These are phyloP conservation scores for Gorilla gorilla DNA, from an alignment of 2,113 vertebrate genomes.

Conservation along the genomic window DNA sequence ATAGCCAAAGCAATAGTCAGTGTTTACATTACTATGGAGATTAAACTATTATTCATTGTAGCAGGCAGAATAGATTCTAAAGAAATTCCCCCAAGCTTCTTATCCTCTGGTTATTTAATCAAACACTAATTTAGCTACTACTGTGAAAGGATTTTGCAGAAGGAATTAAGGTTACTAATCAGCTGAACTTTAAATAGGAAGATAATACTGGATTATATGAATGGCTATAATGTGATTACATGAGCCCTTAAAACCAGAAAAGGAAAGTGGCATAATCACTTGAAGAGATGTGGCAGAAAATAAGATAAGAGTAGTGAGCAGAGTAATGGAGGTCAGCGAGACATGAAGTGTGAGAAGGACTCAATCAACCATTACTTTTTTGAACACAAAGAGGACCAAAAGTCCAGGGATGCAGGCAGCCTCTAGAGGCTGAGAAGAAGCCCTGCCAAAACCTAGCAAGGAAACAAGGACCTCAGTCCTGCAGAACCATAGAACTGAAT, in stretches of 20 bases:
- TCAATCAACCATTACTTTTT: neutral
- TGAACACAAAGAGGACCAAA: neutral
- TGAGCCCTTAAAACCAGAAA: neutral
- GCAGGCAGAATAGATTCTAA: neutral
- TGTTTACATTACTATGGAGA: neutral
- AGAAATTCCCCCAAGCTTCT: neutral
- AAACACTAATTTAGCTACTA: neutral
- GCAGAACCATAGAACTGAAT: neutral
- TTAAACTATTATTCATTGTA: neutral
- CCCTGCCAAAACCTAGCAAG: neutral
- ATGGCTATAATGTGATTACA: neutral
- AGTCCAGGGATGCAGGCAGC: neutral
- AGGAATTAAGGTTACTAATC: constrained; percentile 1
- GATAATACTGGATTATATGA: neutral
- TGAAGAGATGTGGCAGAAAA: neutral
- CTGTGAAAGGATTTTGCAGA: neutral
- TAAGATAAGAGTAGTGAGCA: neutral
- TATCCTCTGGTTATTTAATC: neutral
- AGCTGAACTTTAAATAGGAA: neutral
- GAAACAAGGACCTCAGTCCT: neutral
- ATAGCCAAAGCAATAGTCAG: neutral
- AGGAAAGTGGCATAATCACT: neutral
- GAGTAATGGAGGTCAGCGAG: neutral
- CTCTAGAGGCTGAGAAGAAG: neutral
- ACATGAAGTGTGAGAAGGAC: neutral